Evolutionary conservation across 2,113 vertebrate species (phyloP), one percentile per base, ranked within the genome.

Genomic region (Jacana jacana): DNA sequence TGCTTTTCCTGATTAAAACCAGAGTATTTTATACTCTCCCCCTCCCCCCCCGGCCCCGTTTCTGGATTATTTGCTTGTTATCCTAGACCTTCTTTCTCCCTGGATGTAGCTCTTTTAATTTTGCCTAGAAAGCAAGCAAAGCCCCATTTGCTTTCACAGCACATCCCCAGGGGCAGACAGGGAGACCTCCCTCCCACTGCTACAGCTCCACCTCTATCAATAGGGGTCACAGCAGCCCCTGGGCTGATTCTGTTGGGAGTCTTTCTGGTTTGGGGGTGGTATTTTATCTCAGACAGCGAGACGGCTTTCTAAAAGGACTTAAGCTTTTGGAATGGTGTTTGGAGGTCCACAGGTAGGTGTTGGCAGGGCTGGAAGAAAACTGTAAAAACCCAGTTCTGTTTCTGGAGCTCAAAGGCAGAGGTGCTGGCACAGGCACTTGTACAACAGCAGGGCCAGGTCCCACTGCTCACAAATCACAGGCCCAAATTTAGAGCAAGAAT

Each of bases 1-100:
- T 95, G 86, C 94, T 93, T 91, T 92, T 96, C 85, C 91, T 96
- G 94, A 95, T 95, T 96, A 94, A 96, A 88, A 65, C 18, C 81
- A 91, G 85, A 65, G 69, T 35, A 48, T 85, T 91, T 93, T 83
- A 49, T 39, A 92, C 73, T 77, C 85, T 49, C 18, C 51, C 70
- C 49, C 10, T 30, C 52, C 11, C 39, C 49, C 40, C n/a, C n/a
- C n/a, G n/a, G n/a, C n/a, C n/a, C 11, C 4, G 55, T 22, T 95
- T 85, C 71, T 72, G 71, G 70, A 95, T 91, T 93, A 51, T 89
- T 70, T 81, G 33, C 22, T 8, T 63, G 84, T 72, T 42, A 57
- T 92, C 49, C 25, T 70, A 39, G 30, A 52, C 6, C 11, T 25
- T 40, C 71, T 55, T 55, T 40, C 40, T 49, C 79, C 40, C 49